Base-by-base conservation (phyloP, 2,888 invertebrate species). In the Cordilura impudica region DNA sequence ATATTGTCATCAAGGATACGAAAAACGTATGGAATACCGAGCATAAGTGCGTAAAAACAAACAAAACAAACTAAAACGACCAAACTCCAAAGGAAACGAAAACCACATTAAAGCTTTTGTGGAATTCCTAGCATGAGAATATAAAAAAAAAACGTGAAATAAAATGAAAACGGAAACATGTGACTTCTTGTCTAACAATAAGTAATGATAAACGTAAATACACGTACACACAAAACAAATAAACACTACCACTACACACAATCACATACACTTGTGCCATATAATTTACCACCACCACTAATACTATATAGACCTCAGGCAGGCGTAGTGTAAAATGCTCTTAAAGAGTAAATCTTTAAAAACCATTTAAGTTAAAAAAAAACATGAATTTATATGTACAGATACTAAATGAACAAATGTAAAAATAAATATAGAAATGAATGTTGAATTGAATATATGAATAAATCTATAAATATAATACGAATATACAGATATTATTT, bases 1-100 rank as follows among this genome's bases (percentile, higher is more conserved):
- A 3, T 35, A 14, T 35, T 63, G 23, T 63, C 63, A 61, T 31
- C 63, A 71, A 53, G 51, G 51, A 51, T 53, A 45, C 61, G n/a
- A 54, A 19, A 21, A 12, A 61, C 39, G 16, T 12, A 43, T 45
- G 8, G 4, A 3, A 16, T 26, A 16, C 12, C 2, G 12, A 16
- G 8, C 26, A 10, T 51, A 8, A 21, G 31, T 21, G 31, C 7
- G 23, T 16, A 12, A 12, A 4, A n/a, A 49, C 4, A 4, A 14
- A 16, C 8, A 53, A 19, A 6, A 21, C 18, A 45, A 35, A 18
- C n/a, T 18, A 35, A 8, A 51, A 7, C 39, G 7, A 54, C 5
- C n/a, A n/a, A n/a, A n/a, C 2, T 18, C 23, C 21, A 45, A 14
- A 45, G 26, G 14, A 65, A 66, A 43, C 19, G 53, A 29, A 16